phyloP scores from a whole-genome alignment of 1,140 invertebrate species.

The Trichonephila inaurata region DNA sequence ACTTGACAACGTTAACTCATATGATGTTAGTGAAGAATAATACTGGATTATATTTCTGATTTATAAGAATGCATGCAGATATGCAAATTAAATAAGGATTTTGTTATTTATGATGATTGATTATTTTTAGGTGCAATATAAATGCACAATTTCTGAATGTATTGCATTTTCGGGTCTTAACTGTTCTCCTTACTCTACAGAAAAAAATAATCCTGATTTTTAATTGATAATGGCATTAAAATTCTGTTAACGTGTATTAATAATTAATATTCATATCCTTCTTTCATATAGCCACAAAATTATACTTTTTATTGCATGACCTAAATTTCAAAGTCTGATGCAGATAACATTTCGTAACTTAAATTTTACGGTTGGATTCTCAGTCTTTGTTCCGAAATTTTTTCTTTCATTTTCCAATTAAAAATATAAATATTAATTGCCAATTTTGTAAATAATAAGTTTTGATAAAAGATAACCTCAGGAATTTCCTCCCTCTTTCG shows the following conservation, averaged over 20 bases:
- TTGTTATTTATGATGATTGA: too few species aligned
- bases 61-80: too few species aligned
- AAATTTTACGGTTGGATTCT: neutral
- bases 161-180: too few species aligned
- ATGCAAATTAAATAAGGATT: too few species aligned
- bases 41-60: too few species aligned
- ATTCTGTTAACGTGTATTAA: neutral
- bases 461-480: neutral
- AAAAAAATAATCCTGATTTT: neutral
- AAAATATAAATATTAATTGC: neutral
- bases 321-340: neutral
- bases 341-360: neutral
- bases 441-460: neutral
- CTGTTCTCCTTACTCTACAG: too few species aligned
- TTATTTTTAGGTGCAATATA: too few species aligned
- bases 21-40: too few species aligned
- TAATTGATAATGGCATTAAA: neutral
- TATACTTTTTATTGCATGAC: neutral
- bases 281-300: neutral
- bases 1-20: too few species aligned
- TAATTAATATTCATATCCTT: neutral
- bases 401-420: neutral
- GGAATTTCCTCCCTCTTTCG: neutral
- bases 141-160: too few species aligned
- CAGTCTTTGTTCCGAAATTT: neutral